Conservation (phyloP, 2,113 vertebrate genomes). For the Nothocercus nigrocapillus region DNA sequence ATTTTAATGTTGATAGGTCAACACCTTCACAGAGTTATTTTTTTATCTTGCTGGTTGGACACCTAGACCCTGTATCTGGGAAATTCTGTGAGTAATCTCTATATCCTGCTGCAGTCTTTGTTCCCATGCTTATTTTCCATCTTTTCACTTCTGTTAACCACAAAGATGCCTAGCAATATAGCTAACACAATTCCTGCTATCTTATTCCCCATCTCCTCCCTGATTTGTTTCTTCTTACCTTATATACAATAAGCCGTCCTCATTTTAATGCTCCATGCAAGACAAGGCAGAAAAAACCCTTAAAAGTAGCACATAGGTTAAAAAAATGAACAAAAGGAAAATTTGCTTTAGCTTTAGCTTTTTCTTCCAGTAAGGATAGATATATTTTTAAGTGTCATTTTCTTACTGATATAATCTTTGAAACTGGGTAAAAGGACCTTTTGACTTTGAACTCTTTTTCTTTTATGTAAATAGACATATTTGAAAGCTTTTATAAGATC, state of each 20-base stretch:
- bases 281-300: not conserved
- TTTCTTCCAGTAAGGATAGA: not conserved
- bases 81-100: not conserved
- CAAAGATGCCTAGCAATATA: not conserved
- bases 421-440: not conserved
- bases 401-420: not conserved
- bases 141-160: not conserved
- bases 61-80: not conserved
- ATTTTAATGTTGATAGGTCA: not conserved
- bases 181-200: not conserved
- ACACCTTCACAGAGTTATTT: not conserved
- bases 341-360: not conserved
- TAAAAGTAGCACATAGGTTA: not conserved
- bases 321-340: not conserved
- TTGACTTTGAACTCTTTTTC: not conserved
- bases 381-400: not conserved
- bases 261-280: not conserved
- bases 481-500: not conserved
- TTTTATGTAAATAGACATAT: not conserved
- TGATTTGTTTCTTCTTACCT: not conserved
- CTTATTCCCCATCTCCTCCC: not conserved
- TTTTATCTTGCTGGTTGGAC: not conserved
- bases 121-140: not conserved
- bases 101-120: not conserved
- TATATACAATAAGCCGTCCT: not conserved